Evolutionary conservation across 2,113 vertebrate species (phyloP).

Genomic region (Hydrochoerus hydrochaeris): DNA sequence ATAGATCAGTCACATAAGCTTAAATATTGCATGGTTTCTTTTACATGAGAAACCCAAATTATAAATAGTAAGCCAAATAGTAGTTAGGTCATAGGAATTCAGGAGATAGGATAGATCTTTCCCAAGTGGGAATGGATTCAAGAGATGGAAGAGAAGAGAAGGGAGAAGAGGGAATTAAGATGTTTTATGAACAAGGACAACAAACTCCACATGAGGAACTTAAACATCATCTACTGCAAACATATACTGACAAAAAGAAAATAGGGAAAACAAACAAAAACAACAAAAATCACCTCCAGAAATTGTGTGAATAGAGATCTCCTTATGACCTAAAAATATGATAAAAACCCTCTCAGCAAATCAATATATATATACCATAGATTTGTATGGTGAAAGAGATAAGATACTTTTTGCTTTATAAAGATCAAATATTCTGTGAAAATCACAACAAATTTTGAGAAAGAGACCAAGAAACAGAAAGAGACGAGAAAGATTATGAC

Average conservation of each 20-base stretch:
- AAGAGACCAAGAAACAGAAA: neutral
- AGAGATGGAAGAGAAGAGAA: neutral
- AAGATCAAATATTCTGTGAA: neutral
- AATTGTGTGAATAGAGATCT: conserved; percentile 1
- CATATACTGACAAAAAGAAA: neutral
- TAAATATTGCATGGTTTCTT: neutral
- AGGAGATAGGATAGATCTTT: neutral
- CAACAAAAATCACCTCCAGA: neutral
- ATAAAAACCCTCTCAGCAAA: neutral
- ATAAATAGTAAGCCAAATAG: neutral
- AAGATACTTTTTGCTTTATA: neutral
- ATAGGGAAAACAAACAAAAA: neutral
- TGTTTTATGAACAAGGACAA: neutral
- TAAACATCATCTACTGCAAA: neutral
- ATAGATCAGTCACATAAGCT: neutral
- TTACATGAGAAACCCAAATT: neutral
- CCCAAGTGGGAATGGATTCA: neutral
- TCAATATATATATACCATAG: neutral
- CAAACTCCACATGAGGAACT: neutral
- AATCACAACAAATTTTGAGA: neutral
- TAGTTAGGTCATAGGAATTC: neutral
- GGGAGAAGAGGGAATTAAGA: neutral
- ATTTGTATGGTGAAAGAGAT: neutral
- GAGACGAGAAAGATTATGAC: neutral
- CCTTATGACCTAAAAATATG: neutral